Evolutionary conservation across 2,797 vertebrate species (phyloP), one percentile per base, ranked within the genome.

Genomic region (Anabas testudineus): DNA sequence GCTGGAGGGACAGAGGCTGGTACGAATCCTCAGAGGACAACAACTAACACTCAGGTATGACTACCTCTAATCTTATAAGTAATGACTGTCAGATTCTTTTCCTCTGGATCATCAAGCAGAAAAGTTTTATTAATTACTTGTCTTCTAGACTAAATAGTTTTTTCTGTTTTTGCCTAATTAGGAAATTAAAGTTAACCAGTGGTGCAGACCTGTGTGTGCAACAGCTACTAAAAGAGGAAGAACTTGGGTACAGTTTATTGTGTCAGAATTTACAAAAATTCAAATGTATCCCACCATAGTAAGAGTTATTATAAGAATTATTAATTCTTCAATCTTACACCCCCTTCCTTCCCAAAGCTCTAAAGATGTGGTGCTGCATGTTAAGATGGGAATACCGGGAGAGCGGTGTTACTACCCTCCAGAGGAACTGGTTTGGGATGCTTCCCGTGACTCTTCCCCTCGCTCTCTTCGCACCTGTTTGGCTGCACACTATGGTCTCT

Each of bases 371-470:
- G 72, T 99, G 65, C 94, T 99, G 73, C 89, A 90, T 71, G 86
- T 96, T 10, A 94, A 91, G 89, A 93, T 97, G 92, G 94, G 88
- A 24, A 85, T 97, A 49, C 96, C 97, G 0, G 95, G 95, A 5
- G 78, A 96, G 84, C 91, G 93, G 71, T 73, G 86, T 15, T 98
- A 96, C 82, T 92, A 91, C 4, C 91, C 82, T 2, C 47, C 92
- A 1, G 67, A 84, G 71, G 97, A 98, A 81, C 58, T 99, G 86
- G 90, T 96, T 59, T 99, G 97, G 97, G 94, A 98, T 18, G 90
- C 93, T 0, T 89, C 94, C 43, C 90, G 80, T 14, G 96, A 96
- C 48, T 91, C 95, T 49, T 95, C 96, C 0, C 56, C 95, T 32
- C 87, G 75, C 41, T 91, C 94, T 26, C 88, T 94, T 52, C 95